Base-by-base conservation (phyloP, 2,888 invertebrate genomes). In the Yponomeuta evonymella region DNA sequence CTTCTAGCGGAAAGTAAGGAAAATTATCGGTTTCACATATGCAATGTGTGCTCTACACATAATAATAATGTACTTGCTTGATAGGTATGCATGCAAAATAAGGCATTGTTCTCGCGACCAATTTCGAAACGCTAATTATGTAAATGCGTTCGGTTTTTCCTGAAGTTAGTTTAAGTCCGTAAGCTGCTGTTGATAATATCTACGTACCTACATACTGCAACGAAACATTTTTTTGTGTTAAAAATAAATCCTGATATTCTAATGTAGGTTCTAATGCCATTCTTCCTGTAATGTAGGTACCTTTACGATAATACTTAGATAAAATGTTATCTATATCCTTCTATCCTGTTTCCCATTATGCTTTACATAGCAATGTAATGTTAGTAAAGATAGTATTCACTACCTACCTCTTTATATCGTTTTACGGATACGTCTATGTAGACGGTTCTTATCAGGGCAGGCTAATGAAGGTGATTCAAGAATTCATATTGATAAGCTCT, bases 121-220 rank as follows among this genome's bases (percentile, higher is more conserved):
- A 73, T 72, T 73, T 66, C 58, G 70, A 73, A 73, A 70, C 70
- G 71, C 70, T 62, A 70, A 71, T 71, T 73, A 73, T 71, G 70
- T 70, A 73, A 73, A 74, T 71, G 63, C 71, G 48, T 51, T 73
- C 70, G 71, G 74, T 68, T 74, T 74, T 74, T 72, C 73, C 74
- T 71, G 63, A 66, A 62, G 70, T 33, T 33, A 33, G 33, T 33
- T 33, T 33, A 5, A 33, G 3, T 0, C 23, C 2, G 66, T 66
- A 66, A 23, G 33, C 23, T 66, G 66, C 43, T 43, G 43, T 8
- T 8, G 43, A 43, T 43, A 43, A 43, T 43, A 43, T 43, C 43
- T 43, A 6, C 8, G 6, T 43, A 8, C 6, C 9, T 12, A 58
- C 0, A 58, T 58, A 58, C 3, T 58, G 15, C 12, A 12, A 58